Conservation (phyloP, 2,113 vertebrate species). For the Charina bottae region DNA sequence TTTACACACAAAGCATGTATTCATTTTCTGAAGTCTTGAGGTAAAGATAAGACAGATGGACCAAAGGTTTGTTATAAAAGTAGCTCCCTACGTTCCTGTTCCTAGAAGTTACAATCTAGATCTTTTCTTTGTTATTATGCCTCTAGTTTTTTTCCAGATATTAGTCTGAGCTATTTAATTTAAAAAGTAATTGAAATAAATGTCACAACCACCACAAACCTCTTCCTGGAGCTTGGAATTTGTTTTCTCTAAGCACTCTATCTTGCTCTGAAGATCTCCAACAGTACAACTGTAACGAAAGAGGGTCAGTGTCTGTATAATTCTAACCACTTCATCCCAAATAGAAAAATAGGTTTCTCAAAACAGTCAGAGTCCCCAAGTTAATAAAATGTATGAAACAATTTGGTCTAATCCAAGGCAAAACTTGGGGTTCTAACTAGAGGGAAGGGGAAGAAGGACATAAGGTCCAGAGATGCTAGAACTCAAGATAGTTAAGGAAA, state of each 20-base stretch:
- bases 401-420: background rate
- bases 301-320: background rate
- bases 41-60: no score
- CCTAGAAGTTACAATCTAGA: background rate
- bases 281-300: conserved; percentile 84
- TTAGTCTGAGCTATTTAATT: background rate
- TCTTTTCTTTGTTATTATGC: background rate
- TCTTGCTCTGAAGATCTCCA: conserved; percentile 95
- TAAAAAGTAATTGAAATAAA: background rate
- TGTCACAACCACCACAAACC: conserved; percentile 74
- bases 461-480: background rate
- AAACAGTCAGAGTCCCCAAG: background rate
- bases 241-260: conserved; percentile 94
- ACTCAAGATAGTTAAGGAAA: background rate
- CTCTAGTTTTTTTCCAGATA: background rate
- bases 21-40: background rate
- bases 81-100: background rate
- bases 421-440: background rate
- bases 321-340: background rate
- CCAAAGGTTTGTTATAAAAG: background rate
- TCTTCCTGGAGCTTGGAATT: conserved; percentile 97
- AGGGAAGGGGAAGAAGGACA: background rate
- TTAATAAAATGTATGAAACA: background rate
- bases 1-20: background rate
- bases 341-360: background rate